phyloP scores from a whole-genome alignment of 2,888 invertebrate genomes.

The Melinopterus prodromus region DNA sequence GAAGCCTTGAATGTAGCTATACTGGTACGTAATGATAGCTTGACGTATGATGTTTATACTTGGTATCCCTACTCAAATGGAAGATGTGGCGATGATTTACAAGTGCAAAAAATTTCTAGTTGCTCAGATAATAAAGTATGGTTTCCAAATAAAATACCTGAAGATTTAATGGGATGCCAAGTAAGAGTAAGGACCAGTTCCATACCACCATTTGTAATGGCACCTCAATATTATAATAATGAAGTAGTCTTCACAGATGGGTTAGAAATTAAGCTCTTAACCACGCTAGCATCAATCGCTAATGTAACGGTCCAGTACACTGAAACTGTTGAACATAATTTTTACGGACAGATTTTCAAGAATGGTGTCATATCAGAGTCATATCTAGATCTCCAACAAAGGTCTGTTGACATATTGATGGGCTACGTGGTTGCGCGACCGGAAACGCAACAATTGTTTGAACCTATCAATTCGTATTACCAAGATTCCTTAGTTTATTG shows the following conservation, averaged over 20 bases:
- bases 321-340: slow-evolving; percentile 39
- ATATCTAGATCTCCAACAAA: slow-evolving; percentile 46
- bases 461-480: slow-evolving; percentile 51
- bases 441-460: slow-evolving; percentile 49
- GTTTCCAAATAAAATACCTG: slow-evolving; percentile 51
- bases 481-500: slow-evolving; percentile 55
- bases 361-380: slow-evolving; percentile 49
- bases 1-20: slow-evolving; percentile 49
- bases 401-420: slow-evolving; percentile 51
- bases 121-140: slow-evolving; percentile 43
- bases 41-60: slow-evolving; percentile 47
- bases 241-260: slow-evolving; percentile 42
- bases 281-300: slow-evolving; percentile 46
- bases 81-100: slow-evolving; percentile 45
- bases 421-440: slow-evolving; percentile 52
- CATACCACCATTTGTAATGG: slow-evolving; percentile 53
- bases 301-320: slow-evolving; percentile 48
- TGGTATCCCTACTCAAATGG: slow-evolving; percentile 50
- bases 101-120: slow-evolving; percentile 42
- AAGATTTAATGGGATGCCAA: slow-evolving; percentile 51
- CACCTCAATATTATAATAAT: slow-evolving; percentile 39
- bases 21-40: slow-evolving; percentile 42
- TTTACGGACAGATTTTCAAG: slow-evolving; percentile 46
- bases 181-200: slow-evolving; percentile 51
- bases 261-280: slow-evolving; percentile 49